Evolutionary conservation across 2,888 invertebrate species (phyloP), one percentile per base, ranked within the genome.

Genomic region (Abrostola tripartita): DNA sequence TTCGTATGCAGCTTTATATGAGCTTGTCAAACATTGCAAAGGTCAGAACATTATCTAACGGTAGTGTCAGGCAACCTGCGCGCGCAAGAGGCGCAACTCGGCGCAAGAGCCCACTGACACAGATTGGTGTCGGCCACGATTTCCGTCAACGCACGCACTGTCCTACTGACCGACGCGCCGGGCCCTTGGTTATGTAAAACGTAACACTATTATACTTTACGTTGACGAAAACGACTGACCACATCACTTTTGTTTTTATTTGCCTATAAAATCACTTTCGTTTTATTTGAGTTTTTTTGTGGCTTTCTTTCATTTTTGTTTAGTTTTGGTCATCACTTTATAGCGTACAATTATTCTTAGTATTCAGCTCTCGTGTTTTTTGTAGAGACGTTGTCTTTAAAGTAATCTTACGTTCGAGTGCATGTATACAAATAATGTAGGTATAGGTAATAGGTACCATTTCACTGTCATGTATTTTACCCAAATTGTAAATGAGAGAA

Each of bases 21-120:
- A 73, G 66, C 75, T 81, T 69, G 76, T 78, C 80, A 84, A 85
- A 85, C 76, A 85, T 78, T 82, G 81, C 84, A 90, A 90, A 92
- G 92, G 92, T 92, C 92, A 89, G 35, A 78, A 72, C 79, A 79
- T 92, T 92, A 92, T 91, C 89, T 91, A 92, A 92, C 82, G 83
- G 76, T 87, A 63, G 74, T 52, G 65, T 57, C 44, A 24, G 24
- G 63, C 53, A 61, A 68, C 61, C 63, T 81, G 74, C 81, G 79
- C 64, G 68, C 72, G 68, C 78, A 69, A 24, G 24, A 24, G 24
- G 24, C 24, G 24, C 24, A 24, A 24, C 1, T 24, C 24, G 24
- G 24, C 24, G 24, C 77, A 79, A 72, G 78, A 81, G 81, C 90
- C 88, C 76, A 88, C 85, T 91, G 85, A 90, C 91, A 90, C 83